Base-by-base conservation (phyloP, 2,113 vertebrate genomes). In the Cephalopterus ornatus region DNA sequence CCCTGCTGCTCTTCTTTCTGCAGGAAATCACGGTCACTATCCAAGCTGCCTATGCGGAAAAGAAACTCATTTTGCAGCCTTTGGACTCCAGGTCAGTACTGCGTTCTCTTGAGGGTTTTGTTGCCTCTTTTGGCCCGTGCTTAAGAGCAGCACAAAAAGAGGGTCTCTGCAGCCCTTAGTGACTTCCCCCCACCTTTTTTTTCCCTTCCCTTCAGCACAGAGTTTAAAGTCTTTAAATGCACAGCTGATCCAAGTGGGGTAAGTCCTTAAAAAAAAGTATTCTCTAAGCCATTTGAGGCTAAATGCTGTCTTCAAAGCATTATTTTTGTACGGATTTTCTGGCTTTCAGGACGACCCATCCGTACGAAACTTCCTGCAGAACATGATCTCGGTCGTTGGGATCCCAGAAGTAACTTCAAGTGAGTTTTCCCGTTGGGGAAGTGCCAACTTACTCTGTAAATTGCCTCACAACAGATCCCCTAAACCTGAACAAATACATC, bases 351-450 rank as follows among this genome's bases (percentile, higher is more conserved):
- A 97, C 37, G 93, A 98, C 5, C 30, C 58, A 17, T 76, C 96
- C 81, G 1, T 85, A 70, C 95, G 83, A 44, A 95, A 83, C 68
- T 98, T 98, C 79, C 79, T 99, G 56, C 83, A 96, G 78, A 97
- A 97, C 15, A 91, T 98, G 41, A 91, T 99, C 77, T 89, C 95
- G 4, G 97, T 55, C n/a, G 97, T 97, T 3, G 98, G 98, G 19
- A 95, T 99, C 63, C 98, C 98, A 35, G 98, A 98, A 89, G 98
- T 99, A 52, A 86, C 97, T 85, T 98, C 98, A 66, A 97, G 97
- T 99, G 96, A 98, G 98, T 98, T 68, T 87, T 63, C 9, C 17
- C 44, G 61, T 23, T 41, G 9, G 14, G 24, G 61, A 82, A 32
- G 13, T 18, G 47, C 28, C 42, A 72, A 1, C 14, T 3, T 41